Conservation (phyloP, 2,888 invertebrate species). For the Nephrotoma guestfalica region DNA sequence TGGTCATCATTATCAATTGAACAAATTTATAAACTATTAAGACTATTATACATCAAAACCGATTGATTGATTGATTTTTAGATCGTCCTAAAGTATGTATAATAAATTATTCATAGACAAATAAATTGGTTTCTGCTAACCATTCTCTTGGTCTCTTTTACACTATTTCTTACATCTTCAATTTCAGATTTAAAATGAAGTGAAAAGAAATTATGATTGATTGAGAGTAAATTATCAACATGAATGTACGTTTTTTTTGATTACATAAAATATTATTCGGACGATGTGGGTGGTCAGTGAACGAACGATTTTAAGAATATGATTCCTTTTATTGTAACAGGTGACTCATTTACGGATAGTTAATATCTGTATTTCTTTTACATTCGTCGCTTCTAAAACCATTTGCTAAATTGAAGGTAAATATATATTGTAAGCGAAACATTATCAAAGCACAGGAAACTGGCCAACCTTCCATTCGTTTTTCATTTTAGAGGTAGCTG, state of each 20-base stretch:
- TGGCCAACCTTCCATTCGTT: too few relatives aligned
- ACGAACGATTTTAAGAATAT: too few relatives aligned
- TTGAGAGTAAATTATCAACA: background rate
- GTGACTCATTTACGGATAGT: too few relatives aligned
- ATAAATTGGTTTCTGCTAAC: background rate
- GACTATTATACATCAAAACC: background rate
- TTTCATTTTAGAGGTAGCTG: too few relatives aligned
- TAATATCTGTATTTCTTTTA: too few relatives aligned
- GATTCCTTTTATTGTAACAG: too few relatives aligned
- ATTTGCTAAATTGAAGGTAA: too few relatives aligned
- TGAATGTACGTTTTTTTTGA: background rate
- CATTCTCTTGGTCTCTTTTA: background rate
- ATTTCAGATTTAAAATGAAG: background rate
- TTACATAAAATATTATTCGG: background rate
- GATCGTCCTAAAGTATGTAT: background rate
- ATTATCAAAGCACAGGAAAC: too few relatives aligned
- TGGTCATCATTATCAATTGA: background rate
- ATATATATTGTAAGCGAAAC: too few relatives aligned
- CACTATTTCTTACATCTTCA: background rate
- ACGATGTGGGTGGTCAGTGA: too few relatives aligned
- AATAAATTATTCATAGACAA: background rate
- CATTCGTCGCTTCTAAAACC: too few relatives aligned
- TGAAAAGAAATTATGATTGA: background rate
- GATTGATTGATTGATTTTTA: background rate
- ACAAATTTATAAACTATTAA: background rate